A percentile compares a stretch with the other conserved stretches of the same genome.
Conservation (phyloP, 2,797 vertebrate genomes). For the Myotis planiceps region DNA sequence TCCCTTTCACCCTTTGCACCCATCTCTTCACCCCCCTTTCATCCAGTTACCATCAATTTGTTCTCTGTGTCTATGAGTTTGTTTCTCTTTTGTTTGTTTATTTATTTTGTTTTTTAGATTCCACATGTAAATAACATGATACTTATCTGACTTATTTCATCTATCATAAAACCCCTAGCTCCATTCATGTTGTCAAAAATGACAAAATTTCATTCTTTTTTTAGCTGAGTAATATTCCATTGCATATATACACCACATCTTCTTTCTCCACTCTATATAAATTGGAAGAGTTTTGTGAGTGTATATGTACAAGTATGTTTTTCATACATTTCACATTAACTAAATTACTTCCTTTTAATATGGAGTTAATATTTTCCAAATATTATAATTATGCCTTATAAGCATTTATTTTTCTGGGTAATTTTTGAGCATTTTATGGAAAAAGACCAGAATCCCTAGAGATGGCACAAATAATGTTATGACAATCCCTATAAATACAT, state of each 20-base stretch:
- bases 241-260: background rate
- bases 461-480: background rate
- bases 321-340: background rate
- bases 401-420: background rate
- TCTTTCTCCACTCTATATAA: background rate
- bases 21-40: too few species aligned
- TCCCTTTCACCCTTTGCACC: background rate
- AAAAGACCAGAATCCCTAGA: background rate
- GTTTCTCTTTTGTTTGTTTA: background rate
- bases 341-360: background rate
- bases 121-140: background rate
- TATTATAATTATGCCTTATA: background rate
- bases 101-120: background rate
- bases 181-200: background rate
- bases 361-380: background rate
- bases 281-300: background rate
- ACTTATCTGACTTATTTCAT: background rate
- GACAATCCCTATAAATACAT: background rate
- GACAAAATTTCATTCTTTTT: background rate
- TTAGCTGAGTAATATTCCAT: background rate
- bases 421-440: constrained; percentile 4
- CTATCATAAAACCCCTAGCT: background rate
- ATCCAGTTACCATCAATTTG: background rate
- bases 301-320: background rate
- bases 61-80: background rate